A percentile compares a stretch with the other conserved stretches of the same genome.
Evolutionary conservation across 2,888 invertebrate genomes (phyloP).

Genomic region (Drosophila recens): DNA sequence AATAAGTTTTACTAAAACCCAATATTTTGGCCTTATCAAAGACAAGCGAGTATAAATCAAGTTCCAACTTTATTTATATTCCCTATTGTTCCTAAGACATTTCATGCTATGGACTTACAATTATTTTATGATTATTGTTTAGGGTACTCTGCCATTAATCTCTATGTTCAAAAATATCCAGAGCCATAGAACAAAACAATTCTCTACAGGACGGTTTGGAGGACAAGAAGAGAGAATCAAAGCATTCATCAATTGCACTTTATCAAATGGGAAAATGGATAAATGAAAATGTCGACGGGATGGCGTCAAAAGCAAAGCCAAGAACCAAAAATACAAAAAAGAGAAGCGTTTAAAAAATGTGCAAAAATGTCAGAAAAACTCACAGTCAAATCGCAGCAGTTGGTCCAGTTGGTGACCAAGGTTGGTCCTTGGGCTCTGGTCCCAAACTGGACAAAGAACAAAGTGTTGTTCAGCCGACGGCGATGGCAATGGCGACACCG

Average conservation of each 20-base stretch:
- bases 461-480: constrained; percentile 75
- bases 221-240: constrained; percentile 11
- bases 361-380: constrained; percentile 83
- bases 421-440: constrained; percentile 1
- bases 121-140: constrained; percentile 67
- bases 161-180: constrained; percentile 3
- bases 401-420: constrained; percentile 50
- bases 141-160: constrained; percentile 48
- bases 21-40: too few relatives aligned
- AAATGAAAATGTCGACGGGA: constrained; percentile 62
- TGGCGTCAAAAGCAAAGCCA: constrained; percentile 57
- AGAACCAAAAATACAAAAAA: constrained; percentile 35
- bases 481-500: constrained; percentile 71
- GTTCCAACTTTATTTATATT: too few relatives aligned
- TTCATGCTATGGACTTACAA: constrained; percentile 41
- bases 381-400: constrained; percentile 80
- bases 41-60: not conserved
- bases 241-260: constrained; percentile 76
- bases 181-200: constrained; percentile 13
- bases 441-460: constrained; percentile 55
- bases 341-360: constrained; percentile 60
- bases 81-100: not conserved
- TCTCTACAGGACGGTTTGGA: not conserved
- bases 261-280: constrained; percentile 67
- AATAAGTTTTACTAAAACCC: too few relatives aligned